Base-by-base conservation (phyloP, 2,797 vertebrate genomes). In the Xiphophorus birchmanni region DNA sequence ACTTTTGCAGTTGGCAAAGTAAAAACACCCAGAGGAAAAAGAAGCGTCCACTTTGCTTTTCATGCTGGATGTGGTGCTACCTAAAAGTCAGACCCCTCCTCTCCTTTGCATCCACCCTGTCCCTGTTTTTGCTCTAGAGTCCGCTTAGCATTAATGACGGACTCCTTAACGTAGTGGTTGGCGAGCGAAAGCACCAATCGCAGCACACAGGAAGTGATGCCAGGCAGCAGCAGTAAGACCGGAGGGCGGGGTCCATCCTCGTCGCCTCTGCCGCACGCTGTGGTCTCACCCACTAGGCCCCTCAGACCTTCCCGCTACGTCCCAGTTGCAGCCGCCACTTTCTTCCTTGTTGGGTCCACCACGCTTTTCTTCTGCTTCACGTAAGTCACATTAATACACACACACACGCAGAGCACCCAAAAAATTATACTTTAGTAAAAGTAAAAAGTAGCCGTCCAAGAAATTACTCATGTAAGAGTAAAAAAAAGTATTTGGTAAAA, bases 331-430 rank as follows among this genome's bases (percentile, higher is more conserved):
- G 98, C 98, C 35, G 98, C 98, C 26, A 97, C 97, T n/a, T 94
- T 97, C 96, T 99, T 99, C 96, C 94, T 99, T 77, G 98, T 99
- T 82, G 98, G 98, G 88, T 97, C 98, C 82, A 99, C 98, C 71
- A 98, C 98, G 0, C 97, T 99, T 85, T 99, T 99, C 96, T 99
- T 99, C 92, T 97, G 97, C 92, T 99, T 99, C 94, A 99, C 98
- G 98, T 99, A 95, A 99, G 98, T 99, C 35, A 15, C 32, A 42
- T 37, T 65, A 18, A 17, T 17, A 11, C 18, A 42, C 47, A 5
- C n/a, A 18, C 45, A 10, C 72, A 35, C 8, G 23, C 32, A 60
- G 50, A 23, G 50, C 18, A 52, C 18, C 50, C 50, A 52, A 52
- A 52, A 52, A 9, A 52, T 52, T 23, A 2, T 52, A 9, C 50